Percentiles rank a stretch among this genome's conserved stretches.
These are phyloP conservation scores for Desmodus rotundus DNA, from an alignment of 2,113 vertebrate species.

Conservation along the genomic window DNA sequence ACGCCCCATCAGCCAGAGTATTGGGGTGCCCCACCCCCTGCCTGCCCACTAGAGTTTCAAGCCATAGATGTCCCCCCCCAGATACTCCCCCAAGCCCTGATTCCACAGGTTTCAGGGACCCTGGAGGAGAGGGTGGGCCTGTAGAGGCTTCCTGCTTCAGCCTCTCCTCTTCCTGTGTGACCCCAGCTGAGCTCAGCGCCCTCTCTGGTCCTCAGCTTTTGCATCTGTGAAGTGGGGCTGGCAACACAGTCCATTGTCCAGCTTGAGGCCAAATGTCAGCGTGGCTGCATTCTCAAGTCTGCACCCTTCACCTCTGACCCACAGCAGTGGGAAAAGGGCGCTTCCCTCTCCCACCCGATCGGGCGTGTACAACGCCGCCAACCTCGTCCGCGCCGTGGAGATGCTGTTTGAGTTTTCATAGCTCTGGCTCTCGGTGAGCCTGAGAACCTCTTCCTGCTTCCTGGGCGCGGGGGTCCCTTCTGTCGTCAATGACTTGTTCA, in stretches of 20 bases:
- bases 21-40: background rate
- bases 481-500: background rate
- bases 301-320: rapidly evolving
- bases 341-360: rapidly evolving
- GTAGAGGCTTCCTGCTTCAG: background rate
- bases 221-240: background rate
- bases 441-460: background rate
- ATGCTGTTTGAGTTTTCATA: background rate
- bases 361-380: rapidly evolving
- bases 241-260: background rate
- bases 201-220: background rate
- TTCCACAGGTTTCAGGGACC: background rate
- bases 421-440: background rate
- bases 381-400: background rate
- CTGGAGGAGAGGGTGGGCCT: background rate
- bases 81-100: background rate
- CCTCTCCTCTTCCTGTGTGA: background rate
- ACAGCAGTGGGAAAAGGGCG: background rate
- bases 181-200: background rate
- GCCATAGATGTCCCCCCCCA: background rate
- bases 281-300: background rate
- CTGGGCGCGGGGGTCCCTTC: background rate
- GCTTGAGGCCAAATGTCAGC: background rate
- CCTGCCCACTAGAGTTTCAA: rapidly evolving
- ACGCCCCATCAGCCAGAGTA: background rate